Conservation (phyloP, 2,113 vertebrate genomes). For the Ameiurus melas region DNA sequence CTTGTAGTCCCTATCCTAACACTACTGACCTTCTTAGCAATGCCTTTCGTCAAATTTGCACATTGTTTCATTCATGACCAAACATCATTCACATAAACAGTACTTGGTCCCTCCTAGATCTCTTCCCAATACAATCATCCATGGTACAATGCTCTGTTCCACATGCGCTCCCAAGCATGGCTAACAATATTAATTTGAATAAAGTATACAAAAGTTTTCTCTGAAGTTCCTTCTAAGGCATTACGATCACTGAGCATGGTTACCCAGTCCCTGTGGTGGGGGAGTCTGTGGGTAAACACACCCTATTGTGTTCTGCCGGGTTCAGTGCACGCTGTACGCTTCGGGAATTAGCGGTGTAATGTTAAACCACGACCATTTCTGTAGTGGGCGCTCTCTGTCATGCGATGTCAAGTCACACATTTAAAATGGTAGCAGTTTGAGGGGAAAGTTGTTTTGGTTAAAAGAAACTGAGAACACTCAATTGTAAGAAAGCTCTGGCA, state of each 20-base stretch:
- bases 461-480: not conserved
- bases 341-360: not conserved
- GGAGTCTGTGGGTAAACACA: not conserved
- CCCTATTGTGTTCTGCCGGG: constrained; percentile 13
- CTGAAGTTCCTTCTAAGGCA: not conserved
- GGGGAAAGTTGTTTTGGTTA: not conserved
- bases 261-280: not conserved
- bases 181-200: not conserved
- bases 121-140: not conserved
- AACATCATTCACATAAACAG: not conserved
- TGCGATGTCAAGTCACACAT: not conserved
- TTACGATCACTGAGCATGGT: not conserved
- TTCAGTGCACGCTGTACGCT: constrained; percentile 3
- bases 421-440: not conserved
- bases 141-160: no score
- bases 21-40: not conserved
- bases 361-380: not conserved
- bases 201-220: constrained; percentile 4
- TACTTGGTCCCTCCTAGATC: not conserved
- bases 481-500: not conserved
- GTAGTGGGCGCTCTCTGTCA: not conserved
- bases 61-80: not conserved
- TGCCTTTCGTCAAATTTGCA: not conserved
- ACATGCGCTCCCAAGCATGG: not conserved
- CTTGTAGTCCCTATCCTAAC: not conserved